Percentiles rank a stretch among this genome's conserved stretches.
Conservation (phyloP, 2,113 vertebrate species). For the Phalacrocorax brasilianus region DNA sequence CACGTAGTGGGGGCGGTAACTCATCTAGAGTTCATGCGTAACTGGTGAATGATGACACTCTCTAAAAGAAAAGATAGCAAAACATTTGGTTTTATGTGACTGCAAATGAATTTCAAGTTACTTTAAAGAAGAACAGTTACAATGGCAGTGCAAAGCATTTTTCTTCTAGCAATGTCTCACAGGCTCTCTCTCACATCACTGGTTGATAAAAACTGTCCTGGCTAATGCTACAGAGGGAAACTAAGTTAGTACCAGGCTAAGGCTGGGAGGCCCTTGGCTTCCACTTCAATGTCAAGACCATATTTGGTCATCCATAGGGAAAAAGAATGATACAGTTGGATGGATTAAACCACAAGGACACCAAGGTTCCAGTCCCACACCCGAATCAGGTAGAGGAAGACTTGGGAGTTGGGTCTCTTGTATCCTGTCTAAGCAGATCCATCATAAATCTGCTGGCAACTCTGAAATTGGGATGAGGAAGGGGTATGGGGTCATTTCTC, state of each 20-base stretch:
- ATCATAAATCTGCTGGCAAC: background rate
- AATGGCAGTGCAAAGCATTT: background rate
- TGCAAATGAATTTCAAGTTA: background rate
- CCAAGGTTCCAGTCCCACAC: background rate
- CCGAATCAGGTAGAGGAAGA: background rate
- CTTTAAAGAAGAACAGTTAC: background rate
- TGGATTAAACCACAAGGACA: background rate
- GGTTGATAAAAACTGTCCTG: background rate
- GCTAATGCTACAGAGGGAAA: background rate
- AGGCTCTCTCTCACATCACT: background rate
- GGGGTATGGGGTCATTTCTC: background rate
- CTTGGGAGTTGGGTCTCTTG: background rate
- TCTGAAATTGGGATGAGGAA: background rate
- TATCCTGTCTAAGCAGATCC: background rate
- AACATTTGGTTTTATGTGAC: conserved; percentile 19
- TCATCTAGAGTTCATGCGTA: conserved; percentile 84
- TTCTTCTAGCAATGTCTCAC: background rate
- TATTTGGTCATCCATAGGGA: background rate
- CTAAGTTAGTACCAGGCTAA: background rate
- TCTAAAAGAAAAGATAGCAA: conserved; percentile 77
- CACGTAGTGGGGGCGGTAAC: background rate
- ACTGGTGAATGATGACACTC: conserved; percentile 85
- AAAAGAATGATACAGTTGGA: background rate
- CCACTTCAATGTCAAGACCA: background rate
- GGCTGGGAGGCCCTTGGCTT: background rate